A percentile compares a stretch with the other conserved stretches of the same genome.
These are phyloP conservation scores for Aethes cnicana DNA, from an alignment of 2,888 invertebrate species.

Conservation along the genomic window DNA sequence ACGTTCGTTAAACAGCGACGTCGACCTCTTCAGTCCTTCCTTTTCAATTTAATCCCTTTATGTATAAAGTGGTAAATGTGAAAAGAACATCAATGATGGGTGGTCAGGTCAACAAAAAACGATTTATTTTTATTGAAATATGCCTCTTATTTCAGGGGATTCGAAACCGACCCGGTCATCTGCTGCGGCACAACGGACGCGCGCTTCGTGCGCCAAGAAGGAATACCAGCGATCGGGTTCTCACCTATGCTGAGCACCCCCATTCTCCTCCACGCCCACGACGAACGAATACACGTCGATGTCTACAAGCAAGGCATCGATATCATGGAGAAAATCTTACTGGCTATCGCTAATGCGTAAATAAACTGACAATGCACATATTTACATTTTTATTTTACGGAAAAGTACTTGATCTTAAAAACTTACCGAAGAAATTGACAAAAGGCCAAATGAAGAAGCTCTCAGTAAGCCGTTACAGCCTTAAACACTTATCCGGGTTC, in stretches of 20 bases:
- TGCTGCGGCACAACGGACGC: conserved; percentile 96
- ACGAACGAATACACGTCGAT: conserved; percentile 89
- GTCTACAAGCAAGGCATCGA: conserved; percentile 88
- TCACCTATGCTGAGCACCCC: conserved; percentile 91
- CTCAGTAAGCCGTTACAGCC: no score
- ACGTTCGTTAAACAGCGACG: no score
- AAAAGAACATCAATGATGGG: no score
- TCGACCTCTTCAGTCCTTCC: no score
- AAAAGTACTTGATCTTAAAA: no score
- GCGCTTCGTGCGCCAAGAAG: conserved; percentile 87
- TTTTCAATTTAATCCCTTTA: no score
- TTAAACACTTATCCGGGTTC: no score
- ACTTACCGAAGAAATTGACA: no score
- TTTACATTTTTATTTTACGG: conserved; percentile 7
- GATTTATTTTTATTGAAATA: no score
- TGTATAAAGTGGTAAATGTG: no score
- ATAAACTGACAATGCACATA: not conserved
- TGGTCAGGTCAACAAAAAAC: no score
- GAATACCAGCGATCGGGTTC: conserved; percentile 90
- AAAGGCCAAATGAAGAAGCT: no score
- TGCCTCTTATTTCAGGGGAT: conserved; percentile 46
- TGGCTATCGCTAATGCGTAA: conserved; percentile 81
- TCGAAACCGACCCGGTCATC: conserved; percentile 62
- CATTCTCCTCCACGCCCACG: conserved; percentile 89
- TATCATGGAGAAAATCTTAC: conserved; percentile 86